These are phyloP conservation scores for Pristionchus japonicus DNA, from an alignment of 2,888 invertebrate species.

Conservation along the genomic window DNA sequence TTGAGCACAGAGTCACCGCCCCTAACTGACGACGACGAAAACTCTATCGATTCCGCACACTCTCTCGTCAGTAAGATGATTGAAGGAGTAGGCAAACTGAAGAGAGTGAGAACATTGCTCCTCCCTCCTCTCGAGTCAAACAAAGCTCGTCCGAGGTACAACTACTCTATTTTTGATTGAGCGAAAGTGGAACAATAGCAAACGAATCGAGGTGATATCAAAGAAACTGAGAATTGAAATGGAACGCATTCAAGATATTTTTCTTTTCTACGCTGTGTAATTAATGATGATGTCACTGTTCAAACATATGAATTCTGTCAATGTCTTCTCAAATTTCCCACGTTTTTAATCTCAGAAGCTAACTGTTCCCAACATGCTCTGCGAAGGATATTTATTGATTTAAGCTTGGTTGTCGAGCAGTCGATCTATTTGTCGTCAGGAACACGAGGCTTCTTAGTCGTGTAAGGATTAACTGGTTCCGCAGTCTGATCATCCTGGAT, in stretches of 20 bases:
- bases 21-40: not conserved
- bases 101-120: not conserved
- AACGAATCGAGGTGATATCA: not conserved
- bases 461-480: not conserved
- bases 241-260: not conserved
- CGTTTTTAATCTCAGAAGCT: too few relatives aligned
- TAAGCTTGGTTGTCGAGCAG: too few relatives aligned
- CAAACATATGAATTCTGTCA: too few relatives aligned
- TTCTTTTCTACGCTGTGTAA: too few relatives aligned
- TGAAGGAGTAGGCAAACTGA: not conserved
- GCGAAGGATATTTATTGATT: too few relatives aligned
- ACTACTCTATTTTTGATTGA: conserved; percentile 41
- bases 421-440: not conserved
- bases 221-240: not conserved
- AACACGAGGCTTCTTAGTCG: not conserved
- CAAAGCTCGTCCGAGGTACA: conserved; percentile 37
- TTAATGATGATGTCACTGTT: too few relatives aligned
- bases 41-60: not conserved
- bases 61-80: not conserved
- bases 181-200: not conserved
- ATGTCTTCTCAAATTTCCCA: too few relatives aligned
- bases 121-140: conserved; percentile 33
- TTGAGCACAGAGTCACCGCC: conserved; percentile 38
- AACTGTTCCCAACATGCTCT: too few relatives aligned
- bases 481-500: not conserved